Evolutionary conservation across 2,113 vertebrate genomes (phyloP).

Genomic region (Orientallactaga bullata): DNA sequence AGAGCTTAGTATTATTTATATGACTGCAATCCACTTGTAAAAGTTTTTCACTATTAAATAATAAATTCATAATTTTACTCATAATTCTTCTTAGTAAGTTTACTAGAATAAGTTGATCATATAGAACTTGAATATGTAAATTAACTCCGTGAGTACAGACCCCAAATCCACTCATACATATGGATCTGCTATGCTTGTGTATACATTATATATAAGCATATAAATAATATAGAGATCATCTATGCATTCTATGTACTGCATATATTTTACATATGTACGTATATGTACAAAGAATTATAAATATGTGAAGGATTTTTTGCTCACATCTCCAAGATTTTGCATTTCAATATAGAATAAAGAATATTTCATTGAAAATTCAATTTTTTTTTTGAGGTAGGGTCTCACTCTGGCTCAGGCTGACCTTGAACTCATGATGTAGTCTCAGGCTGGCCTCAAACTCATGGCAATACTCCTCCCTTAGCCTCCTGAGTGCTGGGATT

Average conservation of each 20-base stretch:
- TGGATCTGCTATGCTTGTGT: not conserved
- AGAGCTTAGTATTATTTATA: not conserved
- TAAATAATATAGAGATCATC: not conserved
- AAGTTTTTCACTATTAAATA: not conserved
- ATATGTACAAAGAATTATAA: not conserved
- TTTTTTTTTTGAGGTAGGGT: not conserved
- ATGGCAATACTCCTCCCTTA: too few species aligned
- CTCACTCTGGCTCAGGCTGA: not conserved
- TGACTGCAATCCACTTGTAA: not conserved
- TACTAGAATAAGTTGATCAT: conserved; percentile 2
- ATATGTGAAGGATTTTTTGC: not conserved
- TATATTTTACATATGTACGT: not conserved
- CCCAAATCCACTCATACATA: not conserved
- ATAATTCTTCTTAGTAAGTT: conserved; percentile 37
- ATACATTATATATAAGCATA: not conserved
- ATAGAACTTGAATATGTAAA: conserved; percentile 29
- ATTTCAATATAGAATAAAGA: not conserved
- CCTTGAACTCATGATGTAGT: too few species aligned
- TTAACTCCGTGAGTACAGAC: not conserved
- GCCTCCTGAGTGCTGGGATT: too few species aligned
- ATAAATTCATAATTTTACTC: conserved; percentile 3
- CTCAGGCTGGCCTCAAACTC: too few species aligned
- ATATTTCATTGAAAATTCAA: conserved; percentile 23
- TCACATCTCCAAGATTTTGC: not conserved
- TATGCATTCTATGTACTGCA: not conserved